A percentile compares a stretch with the other conserved stretches of the same genome.
Evolutionary conservation across 2,797 vertebrate genomes (phyloP).

Genomic region (Sphaeramia orbicularis): DNA sequence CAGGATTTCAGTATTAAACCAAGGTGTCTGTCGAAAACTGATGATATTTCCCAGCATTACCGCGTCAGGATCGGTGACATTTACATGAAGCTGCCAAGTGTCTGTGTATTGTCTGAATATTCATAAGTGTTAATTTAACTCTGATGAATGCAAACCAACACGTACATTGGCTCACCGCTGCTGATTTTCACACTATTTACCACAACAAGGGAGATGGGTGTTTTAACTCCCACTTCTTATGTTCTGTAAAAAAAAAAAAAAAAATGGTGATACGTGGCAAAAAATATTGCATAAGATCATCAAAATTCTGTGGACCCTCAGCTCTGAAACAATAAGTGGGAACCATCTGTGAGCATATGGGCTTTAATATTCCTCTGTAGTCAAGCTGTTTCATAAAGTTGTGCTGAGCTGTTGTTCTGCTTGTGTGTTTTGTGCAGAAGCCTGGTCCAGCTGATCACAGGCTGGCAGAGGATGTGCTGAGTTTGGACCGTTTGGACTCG

Average conservation of each 20-base stretch:
- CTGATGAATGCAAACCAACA: too few species aligned
- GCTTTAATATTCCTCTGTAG: not conserved
- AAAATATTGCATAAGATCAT: not conserved
- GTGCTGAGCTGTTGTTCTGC: conserved; percentile 17
- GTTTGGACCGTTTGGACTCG: conserved; percentile 21
- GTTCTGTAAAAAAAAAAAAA: not conserved
- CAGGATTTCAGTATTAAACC: too few species aligned
- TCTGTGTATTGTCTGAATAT: too few species aligned
- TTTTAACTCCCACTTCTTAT: not conserved
- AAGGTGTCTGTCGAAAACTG: too few species aligned
- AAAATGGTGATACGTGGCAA: not conserved
- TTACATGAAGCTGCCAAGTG: too few species aligned
- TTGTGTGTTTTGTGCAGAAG: conserved; percentile 22
- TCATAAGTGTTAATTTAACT: too few species aligned
- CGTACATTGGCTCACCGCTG: too few species aligned
- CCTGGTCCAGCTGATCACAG: conserved; percentile 41
- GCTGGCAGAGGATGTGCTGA: not conserved
- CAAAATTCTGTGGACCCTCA: conserved; percentile 9
- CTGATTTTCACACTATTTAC: too few species aligned
- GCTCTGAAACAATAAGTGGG: conserved; percentile 7
- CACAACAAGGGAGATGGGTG: not conserved
- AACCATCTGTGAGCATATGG: too few species aligned
- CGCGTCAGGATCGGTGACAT: too few species aligned
- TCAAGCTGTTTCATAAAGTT: conserved; percentile 12
- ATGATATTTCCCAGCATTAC: too few species aligned